These are phyloP conservation scores for Drosophila triauraria DNA, from an alignment of 1,140 invertebrate species.

Conservation along the genomic window DNA sequence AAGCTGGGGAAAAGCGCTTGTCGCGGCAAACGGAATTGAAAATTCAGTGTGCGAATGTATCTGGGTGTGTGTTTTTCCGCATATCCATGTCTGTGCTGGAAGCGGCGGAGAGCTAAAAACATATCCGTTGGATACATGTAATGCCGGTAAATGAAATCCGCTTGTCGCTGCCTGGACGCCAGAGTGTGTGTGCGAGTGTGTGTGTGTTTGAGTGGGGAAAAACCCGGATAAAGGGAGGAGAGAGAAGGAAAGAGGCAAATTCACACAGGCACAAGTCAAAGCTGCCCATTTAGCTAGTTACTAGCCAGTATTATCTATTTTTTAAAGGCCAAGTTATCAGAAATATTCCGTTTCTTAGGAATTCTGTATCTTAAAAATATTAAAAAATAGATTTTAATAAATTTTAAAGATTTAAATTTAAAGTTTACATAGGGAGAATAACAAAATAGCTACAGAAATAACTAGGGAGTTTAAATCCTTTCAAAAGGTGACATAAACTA, in stretches of 20 bases:
- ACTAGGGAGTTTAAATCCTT: no score
- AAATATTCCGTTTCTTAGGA: no score
- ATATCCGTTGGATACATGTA: constrained; percentile 82
- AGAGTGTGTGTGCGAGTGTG: constrained; percentile 9
- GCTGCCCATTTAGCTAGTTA: neutral
- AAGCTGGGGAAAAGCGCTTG: constrained; percentile 49
- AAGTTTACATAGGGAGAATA: no score
- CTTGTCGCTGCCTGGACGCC: constrained; percentile 65
- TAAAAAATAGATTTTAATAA: no score
- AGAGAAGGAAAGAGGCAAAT: constrained; percentile 2
- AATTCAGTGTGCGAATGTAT: constrained; percentile 57
- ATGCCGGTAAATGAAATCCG: constrained; percentile 83
- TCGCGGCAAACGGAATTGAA: constrained; percentile 82
- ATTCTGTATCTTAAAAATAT: no score
- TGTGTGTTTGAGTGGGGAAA: constrained; percentile 21
- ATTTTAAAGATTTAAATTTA: no score
- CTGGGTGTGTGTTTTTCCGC: constrained; percentile 52
- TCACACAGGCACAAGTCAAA: neutral
- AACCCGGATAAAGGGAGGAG: neutral
- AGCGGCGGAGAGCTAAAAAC: constrained; percentile 72
- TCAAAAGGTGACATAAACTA: no score
- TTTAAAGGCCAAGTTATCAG: neutral
- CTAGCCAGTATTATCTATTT: neutral
- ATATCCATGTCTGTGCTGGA: constrained; percentile 74
- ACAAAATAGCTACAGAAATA: no score